Conservation (phyloP, 2,888 invertebrate genomes). For the Drosophila affinis region DNA sequence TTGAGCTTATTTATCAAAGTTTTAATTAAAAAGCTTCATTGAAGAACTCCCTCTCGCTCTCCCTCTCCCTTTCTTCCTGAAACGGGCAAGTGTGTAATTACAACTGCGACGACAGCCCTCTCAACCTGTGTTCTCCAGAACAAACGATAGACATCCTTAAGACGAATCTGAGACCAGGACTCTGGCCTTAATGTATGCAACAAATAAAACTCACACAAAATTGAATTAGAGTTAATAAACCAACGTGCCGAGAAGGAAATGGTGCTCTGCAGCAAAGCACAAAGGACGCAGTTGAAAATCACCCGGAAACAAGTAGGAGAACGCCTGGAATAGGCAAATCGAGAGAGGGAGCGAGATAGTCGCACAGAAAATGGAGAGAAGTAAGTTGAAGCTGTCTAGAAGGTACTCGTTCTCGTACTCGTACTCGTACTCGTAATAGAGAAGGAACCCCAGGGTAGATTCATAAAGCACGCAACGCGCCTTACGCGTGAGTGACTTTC, state of each 20-base stretch:
- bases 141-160: neutral
- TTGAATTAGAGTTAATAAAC: conserved; percentile 74
- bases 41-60: conserved; percentile 52
- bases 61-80: conserved; percentile 55
- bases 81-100: conserved; percentile 74
- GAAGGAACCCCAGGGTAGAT: conserved; percentile 53
- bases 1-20: conserved; percentile 77
- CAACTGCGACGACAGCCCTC: conserved; percentile 51
- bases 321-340: conserved; percentile 29
- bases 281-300: conserved; percentile 43
- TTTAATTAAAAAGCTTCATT: conserved; percentile 75
- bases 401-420: neutral
- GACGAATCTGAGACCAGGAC: neutral
- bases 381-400: conserved; percentile 39
- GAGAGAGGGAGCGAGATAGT: neutral
- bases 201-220: conserved; percentile 67
- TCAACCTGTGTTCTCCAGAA: conserved; percentile 16
- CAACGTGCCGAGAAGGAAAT: conserved; percentile 41
- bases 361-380: neutral
- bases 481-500: conserved; percentile 66
- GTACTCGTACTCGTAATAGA: conserved; percentile 51
- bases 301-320: conserved; percentile 34
- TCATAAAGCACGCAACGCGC: conserved; percentile 67
- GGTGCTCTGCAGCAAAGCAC: conserved; percentile 23
- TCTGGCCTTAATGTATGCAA: conserved; percentile 64